These are phyloP conservation scores for Cyphomyrmex costatus DNA, from an alignment of 1,140 invertebrate genomes.

Conservation along the genomic window DNA sequence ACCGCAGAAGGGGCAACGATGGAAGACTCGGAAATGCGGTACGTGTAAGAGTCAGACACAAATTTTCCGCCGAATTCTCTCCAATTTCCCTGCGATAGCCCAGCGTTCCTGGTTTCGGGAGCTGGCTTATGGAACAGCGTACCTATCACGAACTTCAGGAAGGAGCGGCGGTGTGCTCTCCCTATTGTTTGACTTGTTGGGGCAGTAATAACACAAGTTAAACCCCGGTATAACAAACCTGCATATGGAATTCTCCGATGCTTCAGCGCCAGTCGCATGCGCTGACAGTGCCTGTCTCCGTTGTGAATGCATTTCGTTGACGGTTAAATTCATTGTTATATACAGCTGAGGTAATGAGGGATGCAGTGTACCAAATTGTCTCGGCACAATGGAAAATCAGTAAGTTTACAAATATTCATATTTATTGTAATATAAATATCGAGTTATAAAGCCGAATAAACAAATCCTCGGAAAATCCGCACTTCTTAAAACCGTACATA, in stretches of 20 bases:
- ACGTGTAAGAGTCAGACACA: slow-evolving; percentile 55
- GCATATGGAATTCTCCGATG: slow-evolving; percentile 65
- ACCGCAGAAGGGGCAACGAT: slow-evolving; percentile 34
- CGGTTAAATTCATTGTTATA: slow-evolving; percentile 62
- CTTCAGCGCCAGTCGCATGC: slow-evolving; percentile 59
- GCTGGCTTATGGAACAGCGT: slow-evolving; percentile 79
- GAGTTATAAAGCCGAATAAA: not conserved
- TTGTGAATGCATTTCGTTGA: slow-evolving; percentile 48
- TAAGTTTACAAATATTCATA: slow-evolving; percentile 37
- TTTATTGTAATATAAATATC: not conserved
- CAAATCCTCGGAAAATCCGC: not conserved
- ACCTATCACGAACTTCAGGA: slow-evolving; percentile 69
- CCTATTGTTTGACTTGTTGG: slow-evolving; percentile 71
- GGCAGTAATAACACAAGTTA: slow-evolving; percentile 73
- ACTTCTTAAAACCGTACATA: not conserved
- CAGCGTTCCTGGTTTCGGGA: slow-evolving; percentile 59
- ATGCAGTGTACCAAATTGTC: slow-evolving; percentile 38
- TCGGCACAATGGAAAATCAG: slow-evolving; percentile 29
- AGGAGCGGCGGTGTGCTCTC: slow-evolving; percentile 56
- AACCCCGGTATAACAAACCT: slow-evolving; percentile 71
- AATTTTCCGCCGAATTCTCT: slow-evolving; percentile 71
- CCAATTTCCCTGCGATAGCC: slow-evolving; percentile 67
- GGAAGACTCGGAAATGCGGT: slow-evolving; percentile 61
- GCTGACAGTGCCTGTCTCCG: slow-evolving; percentile 63
- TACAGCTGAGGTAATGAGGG: slow-evolving; percentile 59